Evolutionary conservation across 2,888 invertebrate species (phyloP), one percentile per base, ranked within the genome.

Genomic region (Sinotaia quadrata): DNA sequence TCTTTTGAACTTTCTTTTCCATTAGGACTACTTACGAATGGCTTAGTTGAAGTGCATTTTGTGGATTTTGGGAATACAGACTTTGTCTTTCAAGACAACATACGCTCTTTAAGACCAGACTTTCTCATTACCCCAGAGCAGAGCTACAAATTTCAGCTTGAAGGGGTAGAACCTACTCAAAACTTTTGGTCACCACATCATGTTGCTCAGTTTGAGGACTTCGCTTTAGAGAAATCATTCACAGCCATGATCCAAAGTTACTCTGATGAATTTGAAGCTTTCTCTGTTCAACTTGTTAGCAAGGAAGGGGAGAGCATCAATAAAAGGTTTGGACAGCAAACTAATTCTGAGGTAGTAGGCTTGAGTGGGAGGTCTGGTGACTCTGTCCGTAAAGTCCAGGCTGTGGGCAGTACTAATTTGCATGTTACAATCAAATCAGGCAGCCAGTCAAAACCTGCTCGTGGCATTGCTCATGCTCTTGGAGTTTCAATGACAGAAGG

Each of bases 31-130:
- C 72, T 77, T 47, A 71, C 74, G 24, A 80, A 78, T 71, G 80
- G 79, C 3, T 67, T 76, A 49, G 75, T 80, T 8, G 82, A 84
- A 74, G 85, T 88, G 8, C 73, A 74, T 36, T 88, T 84, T 77
- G 82, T 88, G 10, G 88, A 88, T 75, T 88, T 86, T 76, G 88
- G 88, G 4, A 87, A 88, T 74, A 77, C 75, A 41, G 87, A 87
- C 65, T 77, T 69, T n/a, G 75, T 82, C 5, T 47, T 54, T n/a
- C 59, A 68, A 52, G 77, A 78, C 27, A 62, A 68, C 4, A 21
- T 73, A 47, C 65, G 57, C 27, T 31, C 58, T 7, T 44, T 73
- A 27, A 58, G 60, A 34, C 47, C 62, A 33, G 68, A 66, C 12
- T 49, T 71, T 10, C 41, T 71, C 34, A 36, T n/a, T 33, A 69